Percentiles rank a stretch among this genome's conserved stretches.
Evolutionary conservation across 2,797 vertebrate genomes (phyloP).

Genomic region (Enteromius trimaculatus): DNA sequence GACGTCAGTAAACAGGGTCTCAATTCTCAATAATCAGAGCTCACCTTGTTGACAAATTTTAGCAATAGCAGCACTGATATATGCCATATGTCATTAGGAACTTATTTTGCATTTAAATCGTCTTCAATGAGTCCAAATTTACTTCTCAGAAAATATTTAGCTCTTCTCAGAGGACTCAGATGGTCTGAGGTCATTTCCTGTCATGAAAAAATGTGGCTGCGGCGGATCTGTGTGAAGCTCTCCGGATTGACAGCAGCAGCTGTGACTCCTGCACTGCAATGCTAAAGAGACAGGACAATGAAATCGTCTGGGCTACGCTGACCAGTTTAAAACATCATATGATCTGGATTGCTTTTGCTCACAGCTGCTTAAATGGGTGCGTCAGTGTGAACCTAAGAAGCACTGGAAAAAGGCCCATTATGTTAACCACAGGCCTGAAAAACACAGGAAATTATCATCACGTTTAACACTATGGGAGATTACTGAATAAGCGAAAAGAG

Average conservation of each 20-base stretch:
- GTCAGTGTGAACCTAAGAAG: conserved; percentile 1
- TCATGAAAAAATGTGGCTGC: conserved; percentile 26
- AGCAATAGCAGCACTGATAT: conserved; percentile 15
- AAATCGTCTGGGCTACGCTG: neutral
- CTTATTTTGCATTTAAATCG: neutral
- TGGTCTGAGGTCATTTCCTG: conserved; percentile 52
- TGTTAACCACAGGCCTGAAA: conserved; percentile 9
- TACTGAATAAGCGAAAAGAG: neutral
- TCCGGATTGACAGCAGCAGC: conserved; percentile 51
- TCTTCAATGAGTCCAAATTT: neutral
- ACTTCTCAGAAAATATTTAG: neutral
- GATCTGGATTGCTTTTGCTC: neutral
- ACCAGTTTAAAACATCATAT: neutral
- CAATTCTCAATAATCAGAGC: conserved; percentile 10
- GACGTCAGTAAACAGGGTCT: conserved; percentile 11
- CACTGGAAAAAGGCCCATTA: neutral
- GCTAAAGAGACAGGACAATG: conserved; percentile 6
- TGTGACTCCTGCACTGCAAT: conserved; percentile 22
- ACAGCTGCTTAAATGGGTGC: conserved; percentile 31
- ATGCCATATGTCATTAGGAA: conserved; percentile 30
- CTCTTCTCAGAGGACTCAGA: conserved; percentile 26
- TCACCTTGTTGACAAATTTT: conserved; percentile 22
- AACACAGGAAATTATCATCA: neutral
- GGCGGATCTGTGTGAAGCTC: conserved; percentile 21
- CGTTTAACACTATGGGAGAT: conserved; percentile 4